Base-by-base conservation (phyloP, 2,888 invertebrate species). In the Zygothrica quintamaculata region DNA sequence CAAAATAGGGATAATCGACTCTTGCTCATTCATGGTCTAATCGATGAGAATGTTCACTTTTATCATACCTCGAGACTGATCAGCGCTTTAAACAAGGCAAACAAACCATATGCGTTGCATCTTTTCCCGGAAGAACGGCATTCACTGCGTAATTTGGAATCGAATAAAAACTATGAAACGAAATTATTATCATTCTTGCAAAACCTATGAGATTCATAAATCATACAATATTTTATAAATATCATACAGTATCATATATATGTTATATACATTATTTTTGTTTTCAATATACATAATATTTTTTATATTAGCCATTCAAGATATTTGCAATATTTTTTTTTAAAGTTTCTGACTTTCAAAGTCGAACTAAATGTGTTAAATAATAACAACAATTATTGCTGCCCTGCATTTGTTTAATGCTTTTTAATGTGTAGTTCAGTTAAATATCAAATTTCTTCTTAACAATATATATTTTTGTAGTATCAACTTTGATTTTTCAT, bases 11-110 rank as follows among this genome's bases (percentile, higher is more conserved):
- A 96, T 88, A 96, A 96, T 87, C 94, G 99, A 29, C 92, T 99
- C 72, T 92, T 99, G 12, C 96, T 99, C 33, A 97, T 99, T 77
- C 99, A 99, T 91, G 99, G 99, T 1, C 92, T 99, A 66, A 98
- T 98, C 56, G 99, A 99, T 90, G 99, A 99, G 91, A 99, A 99
- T 90, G 99, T 99, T 0, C 99, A 99, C 91, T 99, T 99, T 91
- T 95, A 95, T 78, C 99, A 99, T 91, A 98, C 98, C 9, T 97
- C 96, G 84, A 95, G 96, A 76, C 92, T 99, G 64, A 95, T 99
- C 16, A 96, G 96, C 70, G 95, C 96, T 57, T 93, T 99, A 65
- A 95, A 99, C 55, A 94, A 96, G 77, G 95, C 96, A n/a, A 98
- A 98, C 67, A 99, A 99, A 91, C 99, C 99, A 0, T 98, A 99